These are phyloP conservation scores for Asteroscopus sphinx DNA, from an alignment of 2,888 invertebrate genomes.

Conservation along the genomic window DNA sequence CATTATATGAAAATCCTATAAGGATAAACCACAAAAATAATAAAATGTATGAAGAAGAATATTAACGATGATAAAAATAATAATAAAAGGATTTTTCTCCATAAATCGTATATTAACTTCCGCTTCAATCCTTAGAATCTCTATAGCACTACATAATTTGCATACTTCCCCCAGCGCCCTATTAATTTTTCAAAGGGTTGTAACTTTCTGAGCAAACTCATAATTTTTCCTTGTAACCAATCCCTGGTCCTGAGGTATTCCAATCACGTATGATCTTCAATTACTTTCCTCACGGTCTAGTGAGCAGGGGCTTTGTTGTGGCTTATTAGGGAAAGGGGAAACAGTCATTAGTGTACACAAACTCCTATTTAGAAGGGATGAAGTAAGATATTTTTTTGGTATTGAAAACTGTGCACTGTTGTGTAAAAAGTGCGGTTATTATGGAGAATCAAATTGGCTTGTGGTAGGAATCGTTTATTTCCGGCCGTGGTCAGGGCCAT, in stretches of 20 bases:
- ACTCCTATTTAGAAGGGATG: conserved; percentile 24
- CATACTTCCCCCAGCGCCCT: conserved; percentile 18
- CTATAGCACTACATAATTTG: conserved; percentile 36
- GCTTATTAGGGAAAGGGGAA: conserved; percentile 58
- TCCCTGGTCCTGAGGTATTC: conserved; percentile 51
- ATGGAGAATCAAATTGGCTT: not conserved
- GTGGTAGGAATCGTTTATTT: too few species aligned
- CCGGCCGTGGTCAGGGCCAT: too few species aligned
- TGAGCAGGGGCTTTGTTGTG: conserved; percentile 65
- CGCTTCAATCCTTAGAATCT: conserved; percentile 10
- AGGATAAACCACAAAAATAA: too few species aligned
- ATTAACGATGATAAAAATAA: conserved; percentile 4
- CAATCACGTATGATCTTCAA: conserved; percentile 74
- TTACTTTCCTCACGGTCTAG: conserved; percentile 71
- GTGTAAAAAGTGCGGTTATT: conserved; percentile 6
- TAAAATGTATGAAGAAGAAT: not conserved
- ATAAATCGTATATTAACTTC: conserved; percentile 23
- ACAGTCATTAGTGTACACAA: conserved; percentile 51
- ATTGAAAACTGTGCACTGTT: conserved; percentile 25
- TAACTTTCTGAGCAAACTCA: conserved; percentile 22
- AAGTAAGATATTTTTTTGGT: conserved; percentile 25
- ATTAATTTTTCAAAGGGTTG: conserved; percentile 43
- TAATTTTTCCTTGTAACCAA: conserved; percentile 42
- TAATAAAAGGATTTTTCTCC: not conserved
- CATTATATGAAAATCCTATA: not conserved